These are phyloP conservation scores for Yponomeuta plumbellus DNA, from an alignment of 2,888 invertebrate genomes.

Conservation along the genomic window DNA sequence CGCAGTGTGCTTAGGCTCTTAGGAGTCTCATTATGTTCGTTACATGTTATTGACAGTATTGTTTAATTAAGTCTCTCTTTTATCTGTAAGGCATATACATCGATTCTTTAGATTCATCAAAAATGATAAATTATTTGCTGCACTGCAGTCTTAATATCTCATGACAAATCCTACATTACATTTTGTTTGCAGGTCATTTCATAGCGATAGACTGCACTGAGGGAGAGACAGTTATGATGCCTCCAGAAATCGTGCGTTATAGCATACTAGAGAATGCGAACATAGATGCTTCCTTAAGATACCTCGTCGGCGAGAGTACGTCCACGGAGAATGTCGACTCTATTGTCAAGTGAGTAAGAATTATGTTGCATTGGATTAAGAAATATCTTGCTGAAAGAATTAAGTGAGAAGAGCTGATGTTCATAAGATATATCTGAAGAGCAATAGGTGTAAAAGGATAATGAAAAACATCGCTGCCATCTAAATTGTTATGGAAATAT, in stretches of 20 bases:
- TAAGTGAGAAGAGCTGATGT: not conserved
- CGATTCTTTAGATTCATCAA: too few species aligned
- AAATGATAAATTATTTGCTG: too few species aligned
- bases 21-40: too few species aligned
- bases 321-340: constrained; percentile 69
- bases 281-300: constrained; percentile 58
- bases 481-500: too few species aligned
- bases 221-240: constrained; percentile 82
- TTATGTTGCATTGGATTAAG: not conserved
- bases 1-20: too few species aligned
- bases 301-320: constrained; percentile 56
- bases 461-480: too few species aligned
- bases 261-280: constrained; percentile 75
- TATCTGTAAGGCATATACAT: too few species aligned
- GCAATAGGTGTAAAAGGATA: not conserved
- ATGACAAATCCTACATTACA: too few species aligned
- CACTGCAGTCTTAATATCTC: too few species aligned
- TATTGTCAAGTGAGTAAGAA: constrained; percentile 69
- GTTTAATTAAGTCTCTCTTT: too few species aligned
- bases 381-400: not conserved
- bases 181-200: constrained; percentile 71
- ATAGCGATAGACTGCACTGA: constrained; percentile 80
- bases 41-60: too few species aligned
- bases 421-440: not conserved
- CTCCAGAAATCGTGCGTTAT: constrained; percentile 79